Base-by-base conservation (phyloP, 2,888 invertebrate genomes). In the Acleris holmiana region DNA sequence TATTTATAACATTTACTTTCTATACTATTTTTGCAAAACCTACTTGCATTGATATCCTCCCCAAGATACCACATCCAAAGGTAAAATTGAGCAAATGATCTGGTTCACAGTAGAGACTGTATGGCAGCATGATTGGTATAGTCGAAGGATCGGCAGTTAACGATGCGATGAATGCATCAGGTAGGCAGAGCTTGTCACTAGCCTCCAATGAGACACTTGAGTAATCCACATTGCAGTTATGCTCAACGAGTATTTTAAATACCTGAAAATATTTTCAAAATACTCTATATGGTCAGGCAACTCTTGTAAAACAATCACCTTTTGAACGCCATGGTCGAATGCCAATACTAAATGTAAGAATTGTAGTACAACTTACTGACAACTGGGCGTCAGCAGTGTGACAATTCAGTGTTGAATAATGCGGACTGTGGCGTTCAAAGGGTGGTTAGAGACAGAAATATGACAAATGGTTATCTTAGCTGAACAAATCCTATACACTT, bases 141-240 rank as follows among this genome's bases (percentile, higher is more conserved):
- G 90, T 87, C 44, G 69, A 61, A 0, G 89, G 85, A 47, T 86
- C 82, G 25, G 84, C 75, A 44, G 82, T 80, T 18, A 92, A 51
- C 4, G 91, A 84, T 23, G 88, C 86, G 19, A 87, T 69, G 55
- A 93, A 86, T 10, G 86, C 88, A 82, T 93, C 93, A 1, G 93
- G 90, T 25, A 92, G 75, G 47, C 74, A 73, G 4, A 72, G 69
- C 7, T 72, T 73, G 57, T 69, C 71, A 51, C 69, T 61, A 21
- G 40, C 41, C 51, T 72, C 69, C 17, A 68, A 50, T 44, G 67
- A 47, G 23, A 76, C 68, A 67, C 84, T 89, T 63, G 81, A 83
- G 72, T 90, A 89, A 71, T 93, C 93, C 40, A 93, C 83, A 78
- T 93, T 82, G 67, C 91, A 90, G 13, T 84, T 88, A 71, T 89